Base-by-base conservation (phyloP, 2,888 invertebrate genomes). In the Ormyrus labotus region DNA sequence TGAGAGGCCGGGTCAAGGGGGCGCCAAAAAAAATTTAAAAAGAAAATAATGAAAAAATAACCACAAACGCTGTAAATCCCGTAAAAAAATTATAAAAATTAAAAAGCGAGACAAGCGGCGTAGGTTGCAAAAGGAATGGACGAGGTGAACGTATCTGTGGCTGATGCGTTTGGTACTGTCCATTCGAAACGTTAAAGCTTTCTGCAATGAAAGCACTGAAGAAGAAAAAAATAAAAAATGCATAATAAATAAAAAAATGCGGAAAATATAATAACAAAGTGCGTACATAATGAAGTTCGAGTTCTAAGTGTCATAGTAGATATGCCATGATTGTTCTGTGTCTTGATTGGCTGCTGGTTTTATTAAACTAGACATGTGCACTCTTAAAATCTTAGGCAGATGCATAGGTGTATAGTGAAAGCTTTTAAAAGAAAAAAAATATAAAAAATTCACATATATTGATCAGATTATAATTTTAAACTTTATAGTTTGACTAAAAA, bases 271-370 rank as follows among this genome's bases (percentile, higher is more conserved):
- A 77, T 65, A 73, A 75, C 11, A 67, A 70, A 72, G 61, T 70
- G 58, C 60, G 50, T 80, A 78, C 67, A 64, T 76, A 70, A 71
- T 75, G 74, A 80, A 82, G 69, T 76, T 65, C 73, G 65, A 80
- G 76, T 77, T 82, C 65, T 78, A 82, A 82, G 82, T 82, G 82
- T 82, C 82, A 82, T 82, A 82, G 80, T 82, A 82, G 80, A 78
- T 80, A 80, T 82, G 80, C 80, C 82, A 82, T 82, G 82, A 47
- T 78, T 80, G 77, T 82, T 80, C 67, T 69, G 69, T 82, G 67
- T 80, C 73, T 74, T 47, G 70, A 73, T 69, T 19, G 76, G n/a
- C 65, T 79, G 58, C 55, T 76, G 64, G 61, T 73, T 75, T 75
- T 60, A 67, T 53, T n/a, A 61, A 74, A 65, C 68, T 77, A 19